Percentiles rank a stretch among this genome's conserved stretches.
Evolutionary conservation across 2,888 invertebrate genomes (phyloP).

Genomic region (Oxyscelio sp.): DNA sequence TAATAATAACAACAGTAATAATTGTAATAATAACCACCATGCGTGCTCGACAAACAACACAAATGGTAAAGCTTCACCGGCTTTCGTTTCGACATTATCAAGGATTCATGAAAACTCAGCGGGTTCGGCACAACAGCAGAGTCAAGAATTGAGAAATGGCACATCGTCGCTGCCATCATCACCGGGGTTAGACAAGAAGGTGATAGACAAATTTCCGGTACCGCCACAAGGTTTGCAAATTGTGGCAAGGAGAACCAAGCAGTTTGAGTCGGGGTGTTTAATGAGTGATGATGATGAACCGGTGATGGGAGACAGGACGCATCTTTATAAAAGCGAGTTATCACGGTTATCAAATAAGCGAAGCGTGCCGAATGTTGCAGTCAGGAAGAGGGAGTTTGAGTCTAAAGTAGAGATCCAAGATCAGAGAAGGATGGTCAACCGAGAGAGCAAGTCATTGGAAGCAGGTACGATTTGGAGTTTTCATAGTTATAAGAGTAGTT

Average conservation of each 20-base stretch:
- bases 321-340: constrained; percentile 92
- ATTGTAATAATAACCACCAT: constrained; percentile 88
- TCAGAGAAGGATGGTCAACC: constrained; percentile 86
- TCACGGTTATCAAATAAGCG: constrained; percentile 91
- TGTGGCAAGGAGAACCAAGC: constrained; percentile 92
- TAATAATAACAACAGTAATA: constrained; percentile 67
- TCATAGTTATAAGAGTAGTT: too few species aligned
- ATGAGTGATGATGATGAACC: constrained; percentile 89
- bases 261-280: constrained; percentile 92
- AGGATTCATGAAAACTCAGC: constrained; percentile 91
- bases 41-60: constrained; percentile 74
- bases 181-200: constrained; percentile 86
- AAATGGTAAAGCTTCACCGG: constrained; percentile 83
- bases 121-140: constrained; percentile 78
- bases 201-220: constrained; percentile 83
- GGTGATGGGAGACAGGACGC: constrained; percentile 91
- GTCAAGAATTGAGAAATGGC: constrained; percentile 89
- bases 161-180: constrained; percentile 87
- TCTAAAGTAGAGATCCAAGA: constrained; percentile 89
- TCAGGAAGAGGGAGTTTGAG: constrained; percentile 93
- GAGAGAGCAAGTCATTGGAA: constrained; percentile 90
- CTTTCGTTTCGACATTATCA: constrained; percentile 90
- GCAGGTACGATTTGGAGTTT: too few species aligned
- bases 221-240: constrained; percentile 90
- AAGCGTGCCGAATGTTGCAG: constrained; percentile 93